Evolutionary conservation across 2,113 vertebrate genomes (phyloP), one percentile per base, ranked within the genome.

Genomic region (Thamnaconus septentrionalis): DNA sequence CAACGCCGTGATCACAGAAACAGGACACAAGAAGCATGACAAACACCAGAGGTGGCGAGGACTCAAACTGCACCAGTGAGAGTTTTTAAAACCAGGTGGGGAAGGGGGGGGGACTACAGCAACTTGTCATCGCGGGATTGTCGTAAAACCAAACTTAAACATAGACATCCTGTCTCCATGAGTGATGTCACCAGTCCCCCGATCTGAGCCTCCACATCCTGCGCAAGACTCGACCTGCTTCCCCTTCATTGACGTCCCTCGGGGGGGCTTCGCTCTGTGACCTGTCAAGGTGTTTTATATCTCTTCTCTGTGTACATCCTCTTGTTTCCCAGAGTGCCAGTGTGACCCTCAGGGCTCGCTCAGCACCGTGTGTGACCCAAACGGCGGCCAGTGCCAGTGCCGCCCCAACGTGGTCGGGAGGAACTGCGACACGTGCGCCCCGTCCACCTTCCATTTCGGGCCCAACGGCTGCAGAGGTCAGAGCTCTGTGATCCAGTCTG

Each of bases 321-420:
- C 18, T 31, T 31, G 0, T 80, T 80, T 75, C 68, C 65, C 88
- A 99, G 97, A 94, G 40, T 99, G 97, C 82, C 90, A 93, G 54
- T 99, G 97, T 56, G 93, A 99, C 84, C 95, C 93, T 0, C 96
- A 98, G 85, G 97, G 97, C 31, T 98, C 97, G 0, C 82, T 98
- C 59, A 98, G 96, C 81, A 94, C 93, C 0, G 93, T 98, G 66
- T 99, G 97, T 0, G 92, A 98, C 65, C 92, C 96, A 53, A 95
- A 48, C 0, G 97, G 97, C 57, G 97, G 97, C 39, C 95, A 97
- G 76, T 99, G 97, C 79, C 94, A 92, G 61, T 99, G 97, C 76
- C 95, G 96, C 0, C 91, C 92, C 3, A 96, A 96, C 0, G 93
- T 99, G 4, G 91, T 94, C 0, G 97, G 97, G 58, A 94, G 94